A percentile compares a stretch with the other conserved stretches of the same genome.
Evolutionary conservation across 2,113 vertebrate genomes (phyloP).

Genomic region (Kryptolebias marmoratus): DNA sequence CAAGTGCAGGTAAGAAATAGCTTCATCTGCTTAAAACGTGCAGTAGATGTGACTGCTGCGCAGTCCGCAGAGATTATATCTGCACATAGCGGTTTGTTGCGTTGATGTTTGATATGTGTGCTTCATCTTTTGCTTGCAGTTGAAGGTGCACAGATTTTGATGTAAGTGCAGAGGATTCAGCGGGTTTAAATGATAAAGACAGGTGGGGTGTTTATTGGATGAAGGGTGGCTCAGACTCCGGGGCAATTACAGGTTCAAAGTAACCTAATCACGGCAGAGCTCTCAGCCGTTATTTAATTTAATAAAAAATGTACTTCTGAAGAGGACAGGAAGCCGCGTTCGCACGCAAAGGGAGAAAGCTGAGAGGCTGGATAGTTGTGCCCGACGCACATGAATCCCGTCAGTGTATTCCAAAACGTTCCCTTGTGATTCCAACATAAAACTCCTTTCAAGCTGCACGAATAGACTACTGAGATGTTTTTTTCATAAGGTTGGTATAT

Average conservation of each 20-base stretch:
- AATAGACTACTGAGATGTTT: not conserved
- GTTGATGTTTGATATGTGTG: not conserved
- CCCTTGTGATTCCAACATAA: conserved; percentile 35
- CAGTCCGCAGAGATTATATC: not conserved
- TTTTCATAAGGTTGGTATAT: not conserved
- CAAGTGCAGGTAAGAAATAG: conserved; percentile 57
- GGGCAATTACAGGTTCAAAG: conserved; percentile 53
- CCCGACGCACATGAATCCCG: conserved; percentile 53
- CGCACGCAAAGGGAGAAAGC: not conserved
- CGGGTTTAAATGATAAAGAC: not conserved
- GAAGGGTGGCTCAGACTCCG: conserved; percentile 21
- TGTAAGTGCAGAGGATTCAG: not conserved
- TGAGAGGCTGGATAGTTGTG: conserved; percentile 31
- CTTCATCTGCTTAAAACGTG: not conserved
- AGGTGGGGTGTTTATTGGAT: conserved; percentile 20
- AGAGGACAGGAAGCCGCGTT: not conserved
- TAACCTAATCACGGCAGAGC: conserved; percentile 19
- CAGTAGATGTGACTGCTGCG: not conserved
- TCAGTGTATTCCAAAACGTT: conserved; percentile 18
- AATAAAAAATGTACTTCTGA: not conserved
- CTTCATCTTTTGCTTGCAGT: not conserved
- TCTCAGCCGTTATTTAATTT: not conserved
- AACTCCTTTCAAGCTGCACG: conserved; percentile 44
- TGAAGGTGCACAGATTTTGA: not conserved
- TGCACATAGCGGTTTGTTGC: not conserved